Evolutionary conservation across 2,113 vertebrate species (phyloP), one percentile per base, ranked within the genome.

Genomic region (Telmatochromis sp.): DNA sequence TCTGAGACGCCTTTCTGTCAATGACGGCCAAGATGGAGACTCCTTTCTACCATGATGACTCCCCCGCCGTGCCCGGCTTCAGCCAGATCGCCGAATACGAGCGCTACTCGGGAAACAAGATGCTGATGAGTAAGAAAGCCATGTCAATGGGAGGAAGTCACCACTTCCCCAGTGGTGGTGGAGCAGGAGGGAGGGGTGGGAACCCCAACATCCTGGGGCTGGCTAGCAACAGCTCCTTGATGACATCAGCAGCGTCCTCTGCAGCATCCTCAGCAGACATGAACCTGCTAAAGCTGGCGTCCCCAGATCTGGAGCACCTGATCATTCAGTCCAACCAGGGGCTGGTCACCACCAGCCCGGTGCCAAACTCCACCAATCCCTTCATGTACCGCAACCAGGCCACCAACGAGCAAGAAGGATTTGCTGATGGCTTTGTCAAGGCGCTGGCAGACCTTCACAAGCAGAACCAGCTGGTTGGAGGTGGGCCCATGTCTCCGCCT

Each of bases 381-480:
- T 98, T 98, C 93, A 92, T 97, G 4, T 98, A 97, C 89, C 95
- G 97, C 8, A 97, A 96, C 87, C 95, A 97, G 58, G 97, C 97
- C 9, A 97, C 97, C 78, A 98, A 98, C 81, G 98, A 99, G 92
- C 98, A 99, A 92, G 98, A 98, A 89, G 94, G 94, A 4, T 99
- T 99, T 89, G 98, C 98, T 6, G 98, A 98, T 57, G 98, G 98
- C 15, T 99, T 99, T 84, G 98, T 98, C 1, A 98, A 98, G 87
- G 98, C 98, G 0, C 93, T 99, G 78, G 98, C 98, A 68, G 98
- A 99, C 83, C 96, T 99, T 21, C 98, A 99, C 95, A 98, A 98
- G 93, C 98, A 98, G 96, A 98, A 98, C 94, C 98, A 98, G 95
- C 92, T 99, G 33, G 90, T 95, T 4, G 94, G 93, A 53, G 83